phyloP scores from a whole-genome alignment of 2,113 vertebrate genomes.

The Platysteira castanea region DNA sequence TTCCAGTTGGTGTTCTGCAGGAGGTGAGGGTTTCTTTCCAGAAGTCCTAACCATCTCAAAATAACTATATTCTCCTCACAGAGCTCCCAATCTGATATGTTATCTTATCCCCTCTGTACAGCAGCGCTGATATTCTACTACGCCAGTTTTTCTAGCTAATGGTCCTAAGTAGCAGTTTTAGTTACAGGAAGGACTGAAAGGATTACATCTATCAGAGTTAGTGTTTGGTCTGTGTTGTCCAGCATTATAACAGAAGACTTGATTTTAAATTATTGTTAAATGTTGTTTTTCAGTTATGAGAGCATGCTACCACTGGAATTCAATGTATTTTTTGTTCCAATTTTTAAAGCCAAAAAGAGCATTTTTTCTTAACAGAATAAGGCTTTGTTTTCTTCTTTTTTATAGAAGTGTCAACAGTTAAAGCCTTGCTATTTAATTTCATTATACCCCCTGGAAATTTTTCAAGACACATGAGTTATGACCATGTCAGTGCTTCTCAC shows the following conservation, averaged over 20 bases:
- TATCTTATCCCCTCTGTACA: neutral
- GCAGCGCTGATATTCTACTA: neutral
- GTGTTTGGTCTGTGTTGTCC: neutral
- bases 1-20: neutral
- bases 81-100: neutral
- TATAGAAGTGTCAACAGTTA: neutral
- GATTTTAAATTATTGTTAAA: neutral
- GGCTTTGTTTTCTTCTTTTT: neutral
- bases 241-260: neutral
- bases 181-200: neutral
- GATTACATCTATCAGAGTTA: neutral
- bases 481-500: neutral
- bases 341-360: neutral
- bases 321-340: neutral
- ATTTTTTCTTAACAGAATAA: neutral
- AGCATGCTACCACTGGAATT: neutral
- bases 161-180: neutral
- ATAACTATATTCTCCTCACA: neutral
- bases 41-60: neutral
- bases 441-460: neutral
- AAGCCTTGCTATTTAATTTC: neutral
- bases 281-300: neutral
- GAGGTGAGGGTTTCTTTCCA: constrained; percentile 2
- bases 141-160: neutral
- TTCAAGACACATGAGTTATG: neutral